Percentiles rank a stretch among this genome's conserved stretches.
Conservation (phyloP, 1,140 invertebrate species). For the Sycophila sp. region DNA sequence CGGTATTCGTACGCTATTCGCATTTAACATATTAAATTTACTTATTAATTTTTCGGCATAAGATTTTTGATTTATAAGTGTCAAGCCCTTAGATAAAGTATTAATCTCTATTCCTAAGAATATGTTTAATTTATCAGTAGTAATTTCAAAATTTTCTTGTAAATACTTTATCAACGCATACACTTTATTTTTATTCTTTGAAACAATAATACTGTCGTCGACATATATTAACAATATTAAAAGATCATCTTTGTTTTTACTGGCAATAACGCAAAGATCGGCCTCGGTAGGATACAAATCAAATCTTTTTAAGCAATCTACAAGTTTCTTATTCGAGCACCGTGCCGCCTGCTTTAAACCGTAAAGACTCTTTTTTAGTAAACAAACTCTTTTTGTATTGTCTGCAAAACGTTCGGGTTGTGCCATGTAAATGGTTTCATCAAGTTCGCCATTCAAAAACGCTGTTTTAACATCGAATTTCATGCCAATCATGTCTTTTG, state of each 20-base stretch:
- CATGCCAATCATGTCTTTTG: constrained; percentile 32
- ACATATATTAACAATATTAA: constrained; percentile 32
- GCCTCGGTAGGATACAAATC: constrained; percentile 37
- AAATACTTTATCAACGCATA: constrained; percentile 10
- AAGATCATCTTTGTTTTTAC: constrained; percentile 31
- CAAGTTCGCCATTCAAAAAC: constrained; percentile 50
- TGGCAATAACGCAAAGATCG: constrained; percentile 39
- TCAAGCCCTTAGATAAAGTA: constrained; percentile 47
- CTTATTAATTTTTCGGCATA: constrained; percentile 44
- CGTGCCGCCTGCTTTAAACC: constrained; percentile 55
- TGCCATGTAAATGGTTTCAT: constrained; percentile 52
- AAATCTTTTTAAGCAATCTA: constrained; percentile 48
- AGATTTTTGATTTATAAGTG: constrained; percentile 50
- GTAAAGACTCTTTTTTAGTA: constrained; percentile 54
- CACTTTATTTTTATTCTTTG: not conserved
- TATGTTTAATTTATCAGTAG: not conserved
- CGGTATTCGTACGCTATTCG: constrained; percentile 32
- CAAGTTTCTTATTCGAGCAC: constrained; percentile 55
- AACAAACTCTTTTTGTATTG: constrained; percentile 39
- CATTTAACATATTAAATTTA: constrained; percentile 46
- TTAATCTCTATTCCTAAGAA: constrained; percentile 46
- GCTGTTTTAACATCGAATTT: constrained; percentile 51
- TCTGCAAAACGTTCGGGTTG: constrained; percentile 49
- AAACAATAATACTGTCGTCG: constrained; percentile 37
- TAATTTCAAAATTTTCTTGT: constrained; percentile 33